Percentiles rank a stretch among this genome's conserved stretches.
Conservation (phyloP, 2,113 vertebrate genomes). For the Coregonus clupeaformis region DNA sequence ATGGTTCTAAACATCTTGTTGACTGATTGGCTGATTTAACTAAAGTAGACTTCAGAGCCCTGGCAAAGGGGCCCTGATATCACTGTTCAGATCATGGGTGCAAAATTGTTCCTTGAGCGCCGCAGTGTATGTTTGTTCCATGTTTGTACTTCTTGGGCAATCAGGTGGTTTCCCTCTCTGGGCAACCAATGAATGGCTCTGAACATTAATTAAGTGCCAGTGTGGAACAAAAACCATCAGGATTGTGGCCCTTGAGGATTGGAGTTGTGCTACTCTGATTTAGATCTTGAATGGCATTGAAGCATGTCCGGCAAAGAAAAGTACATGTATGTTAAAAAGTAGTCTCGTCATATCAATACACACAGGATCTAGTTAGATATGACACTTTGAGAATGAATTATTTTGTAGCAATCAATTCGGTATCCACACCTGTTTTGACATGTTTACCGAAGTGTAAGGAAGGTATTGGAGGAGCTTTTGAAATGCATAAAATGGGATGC, state of each 20-base stretch:
- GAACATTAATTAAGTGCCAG: too few relatives aligned
- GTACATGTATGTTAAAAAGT: not conserved
- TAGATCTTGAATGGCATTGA: not conserved
- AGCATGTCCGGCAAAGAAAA: not conserved
- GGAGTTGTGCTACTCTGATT: too few relatives aligned
- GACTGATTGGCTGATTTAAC: not conserved
- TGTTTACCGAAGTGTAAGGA: not conserved
- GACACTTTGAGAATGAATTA: too few relatives aligned
- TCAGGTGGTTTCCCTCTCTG: too few relatives aligned
- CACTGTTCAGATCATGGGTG: too few relatives aligned
- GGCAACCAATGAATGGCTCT: too few relatives aligned
- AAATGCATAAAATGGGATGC: conserved; percentile 4
- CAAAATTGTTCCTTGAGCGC: too few relatives aligned
- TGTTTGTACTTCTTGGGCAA: too few relatives aligned
- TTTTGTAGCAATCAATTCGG: not conserved
- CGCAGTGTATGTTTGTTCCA: too few relatives aligned
- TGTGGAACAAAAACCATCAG: too few relatives aligned
- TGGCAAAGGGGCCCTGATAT: not conserved
- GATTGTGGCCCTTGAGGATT: too few relatives aligned
- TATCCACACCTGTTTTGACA: not conserved
- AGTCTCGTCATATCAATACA: too few relatives aligned
- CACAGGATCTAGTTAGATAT: not conserved
- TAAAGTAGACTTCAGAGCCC: not conserved
- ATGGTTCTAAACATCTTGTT: not conserved
- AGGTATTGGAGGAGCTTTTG: conserved; percentile 12